Percentiles rank a stretch among this genome's conserved stretches.
phyloP scores from a whole-genome alignment of 2,113 vertebrate genomes.

The Condylura cristata region DNA sequence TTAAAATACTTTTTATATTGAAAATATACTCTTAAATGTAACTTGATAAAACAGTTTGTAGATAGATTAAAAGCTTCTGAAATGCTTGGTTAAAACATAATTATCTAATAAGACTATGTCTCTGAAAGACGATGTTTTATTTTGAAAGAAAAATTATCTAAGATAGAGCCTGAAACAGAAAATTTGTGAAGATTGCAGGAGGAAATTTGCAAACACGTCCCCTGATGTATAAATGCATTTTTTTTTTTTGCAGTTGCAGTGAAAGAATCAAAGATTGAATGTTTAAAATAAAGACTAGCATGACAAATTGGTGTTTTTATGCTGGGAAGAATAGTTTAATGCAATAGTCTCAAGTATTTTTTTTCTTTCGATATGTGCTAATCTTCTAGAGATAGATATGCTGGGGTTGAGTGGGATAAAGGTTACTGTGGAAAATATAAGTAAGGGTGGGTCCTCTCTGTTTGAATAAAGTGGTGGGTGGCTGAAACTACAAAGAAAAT shows the following conservation, averaged over 20 bases:
- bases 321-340: constrained; percentile 13
- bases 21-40: constrained; percentile 44
- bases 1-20: background rate
- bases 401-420: background rate
- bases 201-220: background rate
- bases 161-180: background rate
- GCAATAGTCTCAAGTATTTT: background rate
- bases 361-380: background rate
- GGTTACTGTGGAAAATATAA: background rate
- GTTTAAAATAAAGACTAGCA: background rate
- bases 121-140: constrained; percentile 27
- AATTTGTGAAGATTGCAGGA: background rate
- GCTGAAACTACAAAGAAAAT: background rate
- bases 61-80: constrained; percentile 39
- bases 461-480: background rate
- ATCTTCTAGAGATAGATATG: background rate
- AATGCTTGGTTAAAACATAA: constrained; percentile 6
- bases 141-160: constrained; percentile 35
- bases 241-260: background rate
- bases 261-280: constrained; percentile 18
- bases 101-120: background rate
- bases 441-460: background rate
- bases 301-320: background rate
- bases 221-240: background rate
- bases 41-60: background rate